phyloP scores from a whole-genome alignment of 2,888 invertebrate species.

The Agriopis aurantiaria region DNA sequence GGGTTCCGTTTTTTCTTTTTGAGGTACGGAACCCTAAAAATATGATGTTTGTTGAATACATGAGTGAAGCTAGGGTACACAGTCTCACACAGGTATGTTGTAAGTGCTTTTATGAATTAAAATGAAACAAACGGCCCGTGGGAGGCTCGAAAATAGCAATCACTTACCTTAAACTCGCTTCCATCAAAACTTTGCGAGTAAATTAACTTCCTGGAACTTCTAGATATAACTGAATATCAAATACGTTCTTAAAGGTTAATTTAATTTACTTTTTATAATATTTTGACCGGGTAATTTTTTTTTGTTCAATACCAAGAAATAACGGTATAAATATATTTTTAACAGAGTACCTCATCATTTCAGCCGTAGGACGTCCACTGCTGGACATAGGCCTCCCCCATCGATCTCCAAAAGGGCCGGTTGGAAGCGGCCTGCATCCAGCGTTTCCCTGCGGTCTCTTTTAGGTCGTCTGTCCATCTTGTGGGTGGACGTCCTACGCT shows the following conservation, averaged over 20 bases:
- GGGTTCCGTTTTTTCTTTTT: too few species aligned
- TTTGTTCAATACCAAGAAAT: too few species aligned
- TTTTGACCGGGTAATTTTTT: background rate
- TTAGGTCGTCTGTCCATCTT: too few species aligned
- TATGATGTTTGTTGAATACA: too few species aligned
- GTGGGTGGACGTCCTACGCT: too few species aligned
- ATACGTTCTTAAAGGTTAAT: background rate
- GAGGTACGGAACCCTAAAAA: too few species aligned
- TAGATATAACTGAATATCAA: background rate
- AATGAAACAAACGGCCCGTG: background rate
- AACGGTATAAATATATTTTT: background rate
- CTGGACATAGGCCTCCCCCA: too few species aligned
- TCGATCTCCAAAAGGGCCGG: too few species aligned
- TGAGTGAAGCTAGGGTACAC: background rate
- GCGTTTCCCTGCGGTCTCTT: too few species aligned
- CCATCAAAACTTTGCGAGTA: background rate
- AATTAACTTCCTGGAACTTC: background rate
- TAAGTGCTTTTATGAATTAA: background rate
- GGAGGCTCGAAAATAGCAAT: conserved; percentile 12
- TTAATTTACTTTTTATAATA: background rate
- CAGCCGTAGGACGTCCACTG: too few species aligned
- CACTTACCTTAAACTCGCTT: conserved; percentile 2
- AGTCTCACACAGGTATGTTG: background rate
- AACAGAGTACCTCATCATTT: too few species aligned
- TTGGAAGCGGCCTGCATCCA: too few species aligned